Base-by-base conservation (phyloP, 2,797 vertebrate genomes). In the Oreochromis grahami region DNA sequence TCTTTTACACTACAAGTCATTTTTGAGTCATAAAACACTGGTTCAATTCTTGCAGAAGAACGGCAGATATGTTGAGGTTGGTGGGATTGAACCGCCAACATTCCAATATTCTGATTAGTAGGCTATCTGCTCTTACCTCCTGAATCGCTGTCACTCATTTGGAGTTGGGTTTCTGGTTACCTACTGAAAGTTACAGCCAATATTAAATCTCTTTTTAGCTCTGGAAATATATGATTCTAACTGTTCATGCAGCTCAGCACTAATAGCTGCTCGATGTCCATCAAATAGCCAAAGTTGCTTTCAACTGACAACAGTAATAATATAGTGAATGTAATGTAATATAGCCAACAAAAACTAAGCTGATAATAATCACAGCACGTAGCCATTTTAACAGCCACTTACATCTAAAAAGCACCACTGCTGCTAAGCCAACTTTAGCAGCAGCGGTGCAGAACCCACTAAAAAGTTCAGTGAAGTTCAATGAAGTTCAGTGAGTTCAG, bases 401-500 rank as follows among this genome's bases (percentile, higher is more conserved):
- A 6, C 0, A 0, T 43, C 52, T 17, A 5, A 45, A 48, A 52
- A 70, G 19, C 34, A 5, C 60, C 60, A 0, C 81, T 21, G 76
- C 32, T n/a, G 34, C 19, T 13, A 38, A 56, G 81, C 10, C 26
- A 43, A 48, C 48, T 11, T 58, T 17, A 78, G 63, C 63, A 41
- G 63, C 72, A 60, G 34, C 24, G 13, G 11, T 9, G 82, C 56
- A 86, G 68, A 84, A 70, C 38, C 76, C 21, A 56, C 68, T 65
- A 34, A 70, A 87, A 80, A 65, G 79, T 74, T 83, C 29, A 81
- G 56, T 41, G 24, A 63, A 84, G 83, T 74, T 43, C 81, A 77
- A 19, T 3, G 41, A 29, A 41, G 77, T 78, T 84, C 43, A 81
- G 63, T 41, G 29, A 83, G 84, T 77, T 45, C 81, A 77, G 34